These are phyloP conservation scores for Chrysopa pallens DNA, from an alignment of 1,140 invertebrate genomes.

Conservation along the genomic window DNA sequence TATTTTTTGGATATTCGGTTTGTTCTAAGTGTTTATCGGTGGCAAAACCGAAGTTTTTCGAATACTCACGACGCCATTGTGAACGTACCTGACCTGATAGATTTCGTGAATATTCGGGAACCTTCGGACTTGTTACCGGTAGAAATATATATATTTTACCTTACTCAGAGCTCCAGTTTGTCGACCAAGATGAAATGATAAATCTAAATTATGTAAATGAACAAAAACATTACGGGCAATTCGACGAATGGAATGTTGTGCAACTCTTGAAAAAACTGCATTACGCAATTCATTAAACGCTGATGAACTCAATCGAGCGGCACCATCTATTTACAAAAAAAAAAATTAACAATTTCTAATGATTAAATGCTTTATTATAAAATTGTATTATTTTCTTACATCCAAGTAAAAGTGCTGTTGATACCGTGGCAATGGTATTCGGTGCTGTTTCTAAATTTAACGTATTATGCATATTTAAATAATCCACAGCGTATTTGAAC, in stretches of 20 bases:
- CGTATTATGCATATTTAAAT: conserved; percentile 45
- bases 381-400: conserved; percentile 45
- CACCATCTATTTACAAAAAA: conserved; percentile 54
- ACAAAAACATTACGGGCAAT: conserved; percentile 91
- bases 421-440: conserved; percentile 49
- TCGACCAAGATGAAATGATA: conserved; percentile 82
- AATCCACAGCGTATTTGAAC: conserved; percentile 88
- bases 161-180: conserved; percentile 86
- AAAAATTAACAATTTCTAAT: conserved; percentile 1
- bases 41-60: too few relatives aligned
- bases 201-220: conserved; percentile 92
- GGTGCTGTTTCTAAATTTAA: conserved; percentile 51
- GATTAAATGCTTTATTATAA: neutral
- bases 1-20: too few relatives aligned
- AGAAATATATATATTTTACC: conserved; percentile 21
- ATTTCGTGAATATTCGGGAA: too few relatives aligned
- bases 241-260: conserved; percentile 87
- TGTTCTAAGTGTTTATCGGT: too few relatives aligned
- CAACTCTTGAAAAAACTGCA: conserved; percentile 96
- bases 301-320: conserved; percentile 72
- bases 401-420: conserved; percentile 68
- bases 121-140: too few relatives aligned
- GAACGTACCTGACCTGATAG: too few relatives aligned
- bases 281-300: conserved; percentile 94
- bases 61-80: too few relatives aligned